Conservation (phyloP, 2,888 invertebrate species). For the Luffia ferchaultella region DNA sequence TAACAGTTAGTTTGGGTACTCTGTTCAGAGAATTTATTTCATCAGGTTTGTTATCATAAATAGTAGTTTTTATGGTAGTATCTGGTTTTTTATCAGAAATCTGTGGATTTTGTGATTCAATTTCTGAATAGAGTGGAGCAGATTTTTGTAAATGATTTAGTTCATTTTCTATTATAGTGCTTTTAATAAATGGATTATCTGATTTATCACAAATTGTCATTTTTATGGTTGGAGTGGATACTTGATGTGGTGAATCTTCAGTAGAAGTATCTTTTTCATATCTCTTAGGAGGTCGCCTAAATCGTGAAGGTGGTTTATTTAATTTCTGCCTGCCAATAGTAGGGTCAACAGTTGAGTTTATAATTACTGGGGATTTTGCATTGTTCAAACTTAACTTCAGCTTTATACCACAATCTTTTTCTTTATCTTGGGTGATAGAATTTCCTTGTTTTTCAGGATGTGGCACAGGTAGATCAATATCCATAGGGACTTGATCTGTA, state of each 20-base stretch:
- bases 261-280: constrained; percentile 36
- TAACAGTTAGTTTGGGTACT: constrained; percentile 75
- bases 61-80: constrained; percentile 47
- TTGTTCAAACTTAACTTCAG: constrained; percentile 55
- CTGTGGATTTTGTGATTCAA: constrained; percentile 10
- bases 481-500: constrained; percentile 34
- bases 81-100: constrained; percentile 40
- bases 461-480: constrained; percentile 21
- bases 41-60: constrained; percentile 55
- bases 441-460: not conserved
- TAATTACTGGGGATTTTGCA: constrained; percentile 51
- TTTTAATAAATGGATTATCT: constrained; percentile 55
- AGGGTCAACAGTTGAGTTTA: constrained; percentile 59
- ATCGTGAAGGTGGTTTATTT: constrained; percentile 44
- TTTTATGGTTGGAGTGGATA: constrained; percentile 48
- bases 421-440: constrained; percentile 24
- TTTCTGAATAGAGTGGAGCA: constrained; percentile 46
- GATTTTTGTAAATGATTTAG: constrained; percentile 31
- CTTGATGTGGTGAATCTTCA: constrained; percentile 10
- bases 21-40: constrained; percentile 55
- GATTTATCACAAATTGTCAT: constrained; percentile 62
- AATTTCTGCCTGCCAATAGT: constrained; percentile 41
- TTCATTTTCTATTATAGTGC: constrained; percentile 28
- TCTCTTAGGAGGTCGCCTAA: constrained; percentile 49
- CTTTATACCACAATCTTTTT: constrained; percentile 54